phyloP scores from a whole-genome alignment of 2,888 invertebrate species.

The Harpalus rubripes region DNA sequence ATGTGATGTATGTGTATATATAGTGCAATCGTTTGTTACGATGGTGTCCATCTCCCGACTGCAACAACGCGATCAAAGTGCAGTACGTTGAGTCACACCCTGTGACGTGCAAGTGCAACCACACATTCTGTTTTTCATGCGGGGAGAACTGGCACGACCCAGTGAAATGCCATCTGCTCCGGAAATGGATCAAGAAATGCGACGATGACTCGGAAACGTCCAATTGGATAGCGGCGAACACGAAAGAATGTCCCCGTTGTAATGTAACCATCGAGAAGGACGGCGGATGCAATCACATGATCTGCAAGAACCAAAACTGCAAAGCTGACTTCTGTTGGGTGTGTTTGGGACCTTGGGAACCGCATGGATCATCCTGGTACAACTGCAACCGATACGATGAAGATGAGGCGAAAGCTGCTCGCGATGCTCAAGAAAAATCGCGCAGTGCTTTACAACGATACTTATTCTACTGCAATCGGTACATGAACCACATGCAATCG shows the following conservation, averaged over 20 bases:
- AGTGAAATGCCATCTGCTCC: constrained; percentile 94
- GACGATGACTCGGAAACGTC: constrained; percentile 99
- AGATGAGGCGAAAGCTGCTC: constrained; percentile 96
- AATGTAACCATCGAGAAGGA: constrained; percentile 97
- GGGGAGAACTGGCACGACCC: constrained; percentile 99
- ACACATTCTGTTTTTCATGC: constrained; percentile 97
- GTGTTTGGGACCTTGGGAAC: constrained; percentile 99
- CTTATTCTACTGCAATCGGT: constrained; percentile 81
- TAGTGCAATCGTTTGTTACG: constrained; percentile 95
- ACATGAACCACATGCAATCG: constrained; percentile 99
- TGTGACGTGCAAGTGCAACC: constrained; percentile 95
- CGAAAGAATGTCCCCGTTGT: constrained; percentile 99
- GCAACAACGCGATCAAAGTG: constrained; percentile 96
- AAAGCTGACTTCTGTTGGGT: constrained; percentile 99
- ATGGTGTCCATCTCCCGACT: constrained; percentile 99
- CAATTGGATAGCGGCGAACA: constrained; percentile 99
- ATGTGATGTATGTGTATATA: constrained; percentile 21
- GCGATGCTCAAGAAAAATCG: constrained; percentile 98
- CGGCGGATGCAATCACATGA: constrained; percentile 99
- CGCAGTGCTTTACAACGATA: constrained; percentile 94
- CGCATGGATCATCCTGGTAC: constrained; percentile 99
- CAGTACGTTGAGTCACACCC: constrained; percentile 94
- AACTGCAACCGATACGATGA: constrained; percentile 98
- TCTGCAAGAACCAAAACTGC: constrained; percentile 98
- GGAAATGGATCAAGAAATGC: constrained; percentile 99